phyloP scores from a whole-genome alignment of 2,888 invertebrate genomes.

The Macrosiphum euphorbiae region DNA sequence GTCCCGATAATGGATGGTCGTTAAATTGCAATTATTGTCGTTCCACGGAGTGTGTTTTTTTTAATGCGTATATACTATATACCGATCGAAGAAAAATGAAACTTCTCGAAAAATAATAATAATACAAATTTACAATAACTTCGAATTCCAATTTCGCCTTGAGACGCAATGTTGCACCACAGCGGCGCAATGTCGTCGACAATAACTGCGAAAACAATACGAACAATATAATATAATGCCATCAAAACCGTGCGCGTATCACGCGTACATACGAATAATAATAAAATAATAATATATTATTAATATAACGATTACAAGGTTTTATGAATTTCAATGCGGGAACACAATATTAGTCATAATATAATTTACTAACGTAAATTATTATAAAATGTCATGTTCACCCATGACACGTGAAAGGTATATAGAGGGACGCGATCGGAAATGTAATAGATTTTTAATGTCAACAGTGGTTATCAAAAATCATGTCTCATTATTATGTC shows the following conservation, averaged over 20 bases:
- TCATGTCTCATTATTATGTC: neutral
- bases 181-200: neutral
- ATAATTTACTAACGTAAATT: neutral
- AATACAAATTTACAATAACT: neutral
- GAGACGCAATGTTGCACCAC: neutral
- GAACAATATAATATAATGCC: neutral
- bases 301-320: neutral
- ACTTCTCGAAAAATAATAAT: neutral
- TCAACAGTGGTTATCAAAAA: neutral
- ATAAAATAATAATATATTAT: neutral
- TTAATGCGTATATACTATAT: neutral
- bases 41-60: neutral
- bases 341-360: neutral
- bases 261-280: neutral
- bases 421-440: neutral
- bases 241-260: neutral
- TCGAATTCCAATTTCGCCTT: neutral
- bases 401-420: too few relatives aligned
- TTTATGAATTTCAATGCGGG: neutral
- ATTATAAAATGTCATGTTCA: neutral
- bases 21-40: neutral
- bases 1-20: neutral
- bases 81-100: neutral
- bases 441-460: neutral
- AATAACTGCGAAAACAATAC: neutral